Conservation (phyloP, 2,113 vertebrate species). For the Oxyruncus cristatus region DNA sequence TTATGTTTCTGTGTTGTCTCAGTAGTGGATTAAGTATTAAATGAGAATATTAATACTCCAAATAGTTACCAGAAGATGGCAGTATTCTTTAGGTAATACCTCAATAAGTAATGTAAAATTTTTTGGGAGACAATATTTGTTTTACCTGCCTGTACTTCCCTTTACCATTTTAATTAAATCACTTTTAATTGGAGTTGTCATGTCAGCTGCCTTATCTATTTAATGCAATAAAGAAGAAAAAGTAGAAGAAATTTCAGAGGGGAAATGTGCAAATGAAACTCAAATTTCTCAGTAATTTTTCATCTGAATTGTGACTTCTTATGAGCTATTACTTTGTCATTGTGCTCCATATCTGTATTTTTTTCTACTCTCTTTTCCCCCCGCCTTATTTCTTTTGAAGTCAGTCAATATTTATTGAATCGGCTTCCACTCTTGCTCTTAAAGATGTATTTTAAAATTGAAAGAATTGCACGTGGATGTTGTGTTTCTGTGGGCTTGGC, state of each 20-base stretch:
- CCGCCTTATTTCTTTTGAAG: neutral
- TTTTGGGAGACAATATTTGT: neutral
- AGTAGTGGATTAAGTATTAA: neutral
- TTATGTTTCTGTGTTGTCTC: neutral
- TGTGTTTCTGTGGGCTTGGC: neutral
- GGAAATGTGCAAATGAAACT: neutral
- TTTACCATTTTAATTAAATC: neutral
- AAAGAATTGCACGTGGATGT: neutral
- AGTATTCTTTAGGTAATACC: neutral
- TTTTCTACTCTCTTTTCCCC: neutral
- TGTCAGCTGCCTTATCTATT: neutral
- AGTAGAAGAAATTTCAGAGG: neutral
- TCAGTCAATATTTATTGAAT: neutral
- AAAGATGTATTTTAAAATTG: neutral
- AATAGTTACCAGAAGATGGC: neutral
- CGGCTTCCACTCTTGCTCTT: accelerated
- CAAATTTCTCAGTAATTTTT: neutral
- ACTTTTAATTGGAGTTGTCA: neutral
- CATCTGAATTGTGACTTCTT: neutral
- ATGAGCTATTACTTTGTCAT: neutral
- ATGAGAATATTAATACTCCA: neutral
- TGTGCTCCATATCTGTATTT: neutral
- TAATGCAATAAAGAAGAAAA: neutral
- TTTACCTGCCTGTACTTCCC: neutral
- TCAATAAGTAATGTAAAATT: neutral